Base-by-base conservation (phyloP, 2,113 vertebrate species). In the Coryphaenoides rupestris region DNA sequence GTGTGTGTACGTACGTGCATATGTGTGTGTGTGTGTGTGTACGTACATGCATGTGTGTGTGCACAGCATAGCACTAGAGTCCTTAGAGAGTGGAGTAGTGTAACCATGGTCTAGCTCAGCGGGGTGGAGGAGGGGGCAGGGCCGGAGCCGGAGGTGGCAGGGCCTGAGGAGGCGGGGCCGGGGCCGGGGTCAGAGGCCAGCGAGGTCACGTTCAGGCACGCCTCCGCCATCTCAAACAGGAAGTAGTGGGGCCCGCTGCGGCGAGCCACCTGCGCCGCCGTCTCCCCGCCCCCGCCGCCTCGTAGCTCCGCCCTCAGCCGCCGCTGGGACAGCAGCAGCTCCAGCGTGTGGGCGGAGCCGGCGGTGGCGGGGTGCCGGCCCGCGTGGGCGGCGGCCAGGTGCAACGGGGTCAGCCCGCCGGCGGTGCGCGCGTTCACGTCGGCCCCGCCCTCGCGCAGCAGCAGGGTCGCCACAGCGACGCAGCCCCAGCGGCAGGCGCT, bases 401-500 rank as follows among this genome's bases (percentile, higher is more conserved):
- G 97, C 13, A 99, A 71, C 0, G 97, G 89, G 0, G 97, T 99
- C 72, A 98, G 89, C 49, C 92, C 88, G 0, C 97, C 96, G 0
- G 93, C 92, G 0, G 96, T 98, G 80, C 94, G 93, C 0, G 93
- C 93, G 0, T 99, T 99, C 80, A 98, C 87, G 40, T 95, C 90
- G 0, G 95, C 95, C 0, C 95, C 95, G 0, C 95, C 94, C 1
- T 90, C 91, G 56, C 89, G 94, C 1, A 99, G 92, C 17, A 99
- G 84, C 72, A 93, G 91, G 0, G 92, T 94, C 0, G 93, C 97
- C 62, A 97, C 90, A 0, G 70, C n/a, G 0, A 92, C 86, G 5
- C 92, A 93, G 70, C 94, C 95, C 97, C 97, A 99, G 66, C 94
- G 93, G 60, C 95, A 99, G 21, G 97, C 95, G 0, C 96, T 98